Conservation (phyloP, 2,113 vertebrate genomes). For the Muntiacus reevesi region DNA sequence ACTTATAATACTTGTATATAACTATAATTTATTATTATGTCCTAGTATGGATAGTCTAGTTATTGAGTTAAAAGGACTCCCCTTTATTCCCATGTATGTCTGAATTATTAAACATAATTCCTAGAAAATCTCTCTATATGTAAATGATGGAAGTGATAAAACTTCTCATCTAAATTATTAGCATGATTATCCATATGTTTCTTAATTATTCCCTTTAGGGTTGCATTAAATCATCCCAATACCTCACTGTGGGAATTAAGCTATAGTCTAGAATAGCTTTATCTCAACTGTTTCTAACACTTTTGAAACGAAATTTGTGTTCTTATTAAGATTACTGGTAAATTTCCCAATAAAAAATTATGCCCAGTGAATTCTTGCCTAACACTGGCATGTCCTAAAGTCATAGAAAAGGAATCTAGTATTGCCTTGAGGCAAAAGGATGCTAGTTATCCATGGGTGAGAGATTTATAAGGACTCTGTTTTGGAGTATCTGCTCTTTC, state of each 20-base stretch:
- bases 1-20: not conserved
- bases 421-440: not conserved
- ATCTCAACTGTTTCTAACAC: not conserved
- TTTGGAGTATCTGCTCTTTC: not conserved
- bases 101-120: not conserved
- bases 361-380: not conserved
- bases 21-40: not conserved
- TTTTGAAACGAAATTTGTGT: not conserved
- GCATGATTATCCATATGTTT: not conserved
- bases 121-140: not conserved
- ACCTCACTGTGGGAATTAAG: not conserved
- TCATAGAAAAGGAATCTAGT: not conserved
- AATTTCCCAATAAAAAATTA: not conserved
- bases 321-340: not conserved
- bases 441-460: not conserved
- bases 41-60: not conserved
- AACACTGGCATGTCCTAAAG: not conserved
- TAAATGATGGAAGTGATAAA: conserved; percentile 14
- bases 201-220: conserved; percentile 12
- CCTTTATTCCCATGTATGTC: not conserved
- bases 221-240: conserved; percentile 3
- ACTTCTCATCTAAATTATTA: conserved; percentile 34
- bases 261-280: not conserved
- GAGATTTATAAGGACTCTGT: not conserved
- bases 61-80: conserved; percentile 1